phyloP scores from a whole-genome alignment of 2,888 invertebrate genomes.

The Tetragonula carbonaria region DNA sequence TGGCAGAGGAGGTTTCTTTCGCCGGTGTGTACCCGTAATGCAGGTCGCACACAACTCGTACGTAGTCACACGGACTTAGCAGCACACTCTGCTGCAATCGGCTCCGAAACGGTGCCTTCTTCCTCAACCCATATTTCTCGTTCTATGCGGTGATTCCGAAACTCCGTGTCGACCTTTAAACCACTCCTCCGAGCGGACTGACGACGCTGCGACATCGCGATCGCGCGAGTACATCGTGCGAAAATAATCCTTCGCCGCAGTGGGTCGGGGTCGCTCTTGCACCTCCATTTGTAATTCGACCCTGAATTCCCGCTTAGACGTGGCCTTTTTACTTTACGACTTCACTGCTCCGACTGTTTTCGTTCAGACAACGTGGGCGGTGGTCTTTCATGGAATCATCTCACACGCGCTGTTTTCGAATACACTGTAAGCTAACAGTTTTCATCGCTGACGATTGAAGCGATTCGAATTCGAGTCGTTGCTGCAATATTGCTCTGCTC shows the following conservation, averaged over 20 bases:
- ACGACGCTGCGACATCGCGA: constrained; percentile 33
- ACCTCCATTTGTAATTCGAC: constrained; percentile 52
- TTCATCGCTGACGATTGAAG: not conserved
- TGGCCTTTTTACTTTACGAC: constrained; percentile 35
- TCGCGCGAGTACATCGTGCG: constrained; percentile 61
- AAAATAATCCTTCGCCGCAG: constrained; percentile 63
- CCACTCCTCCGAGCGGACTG: constrained; percentile 30
- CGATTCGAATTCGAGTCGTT: no score
- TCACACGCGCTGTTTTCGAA: not conserved
- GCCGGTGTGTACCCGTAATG: constrained; percentile 52
- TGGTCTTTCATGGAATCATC: not conserved
- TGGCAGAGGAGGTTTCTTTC: constrained; percentile 29
- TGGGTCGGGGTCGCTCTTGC: constrained; percentile 26
- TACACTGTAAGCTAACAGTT: not conserved
- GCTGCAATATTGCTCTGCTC: not conserved
- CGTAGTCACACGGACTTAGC: constrained; percentile 30
- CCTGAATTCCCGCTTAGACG: constrained; percentile 24
- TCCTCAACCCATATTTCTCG: constrained; percentile 35
- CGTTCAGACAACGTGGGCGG: not conserved
- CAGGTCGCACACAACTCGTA: constrained; percentile 43
- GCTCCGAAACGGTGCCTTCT: constrained; percentile 41
- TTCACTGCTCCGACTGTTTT: constrained; percentile 20
- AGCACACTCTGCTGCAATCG: constrained; percentile 23
- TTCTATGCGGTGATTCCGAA: constrained; percentile 48
- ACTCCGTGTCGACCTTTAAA: constrained; percentile 57